Evolutionary conservation across 1,140 invertebrate genomes (phyloP).

Genomic region (Artemia franciscana): DNA sequence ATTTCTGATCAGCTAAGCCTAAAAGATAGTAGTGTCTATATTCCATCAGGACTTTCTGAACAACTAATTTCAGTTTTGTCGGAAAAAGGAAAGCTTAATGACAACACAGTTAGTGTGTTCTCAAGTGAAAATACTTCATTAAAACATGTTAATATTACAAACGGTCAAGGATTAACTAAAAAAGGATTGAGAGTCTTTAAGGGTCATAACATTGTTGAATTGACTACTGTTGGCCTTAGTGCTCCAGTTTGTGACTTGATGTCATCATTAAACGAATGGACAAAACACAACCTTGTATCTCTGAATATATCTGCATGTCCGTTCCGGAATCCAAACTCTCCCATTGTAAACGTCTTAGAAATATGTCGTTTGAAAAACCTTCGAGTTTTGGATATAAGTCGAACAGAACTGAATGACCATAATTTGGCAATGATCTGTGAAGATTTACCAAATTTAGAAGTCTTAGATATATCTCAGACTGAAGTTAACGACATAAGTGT

Average conservation of each 20-base stretch:
- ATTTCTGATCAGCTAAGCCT: slow-evolving; percentile 27
- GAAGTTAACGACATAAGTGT: slow-evolving; percentile 38
- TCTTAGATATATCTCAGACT: slow-evolving; percentile 43
- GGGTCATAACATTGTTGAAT: slow-evolving; percentile 34
- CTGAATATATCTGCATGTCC: slow-evolving; percentile 39
- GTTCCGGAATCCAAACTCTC: slow-evolving; percentile 19
- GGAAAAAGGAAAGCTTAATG: slow-evolving; percentile 34
- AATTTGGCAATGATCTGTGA: slow-evolving; percentile 40
- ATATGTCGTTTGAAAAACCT: slow-evolving; percentile 28
- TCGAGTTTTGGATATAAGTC: slow-evolving; percentile 39
- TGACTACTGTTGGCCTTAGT: slow-evolving; percentile 35
- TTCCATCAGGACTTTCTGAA: slow-evolving; percentile 41
- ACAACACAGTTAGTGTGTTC: slow-evolving; percentile 38
- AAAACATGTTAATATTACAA: slow-evolving; percentile 23
- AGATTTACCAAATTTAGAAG: slow-evolving; percentile 38
- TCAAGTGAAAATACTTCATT: slow-evolving; percentile 35
- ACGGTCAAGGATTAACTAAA: slow-evolving; percentile 26
- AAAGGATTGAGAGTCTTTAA: slow-evolving; percentile 37
- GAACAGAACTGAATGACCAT: slow-evolving; percentile 43
- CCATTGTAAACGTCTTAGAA: slow-evolving; percentile 21
- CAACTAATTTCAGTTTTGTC: slow-evolving; percentile 34
- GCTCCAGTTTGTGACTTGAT: slow-evolving; percentile 39
- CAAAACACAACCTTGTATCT: slow-evolving; percentile 34
- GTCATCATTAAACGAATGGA: slow-evolving; percentile 45
- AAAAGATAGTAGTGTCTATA: slow-evolving; percentile 34